Base-by-base conservation (phyloP, 2,113 vertebrate genomes). In the Erythrolamprus reginae region DNA sequence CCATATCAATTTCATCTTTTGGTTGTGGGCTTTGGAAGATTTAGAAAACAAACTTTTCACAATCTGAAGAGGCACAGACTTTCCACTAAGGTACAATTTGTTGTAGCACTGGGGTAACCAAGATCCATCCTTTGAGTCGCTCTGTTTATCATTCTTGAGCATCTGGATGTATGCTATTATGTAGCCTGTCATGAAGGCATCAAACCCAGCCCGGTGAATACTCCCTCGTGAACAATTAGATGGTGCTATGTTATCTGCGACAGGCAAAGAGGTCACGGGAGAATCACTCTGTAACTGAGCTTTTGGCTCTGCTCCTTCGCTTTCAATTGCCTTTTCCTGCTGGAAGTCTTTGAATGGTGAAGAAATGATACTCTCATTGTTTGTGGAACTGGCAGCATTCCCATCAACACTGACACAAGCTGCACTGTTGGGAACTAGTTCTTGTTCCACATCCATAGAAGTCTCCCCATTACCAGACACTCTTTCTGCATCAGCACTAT, bases 81-180 rank as follows among this genome's bases (percentile, higher is more conserved):
- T 99, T 84, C 99, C 98, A n/a, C 99, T 99, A 88, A 99, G 98
- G 93, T 99, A 99, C n/a, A 99, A 93, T 93, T 99, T 99, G 93
- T 99, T 99, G 51, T 97, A 95, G 92, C 98, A 98, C 5, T 95
- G 94, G 5, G 98, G 97, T 55, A 99, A 91, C 96, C 97, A 98
- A 0, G 93, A 84, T 82, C 87, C 95, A 88, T 94, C 86, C 1
- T 3, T 92, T 1, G 38, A 0, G 0, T 96, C 90, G 0, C 5
- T 89, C 53, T 91, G 87, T 3, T 95, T 95, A 4, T 93, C 95
- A 83, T 94, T 95, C 84, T 96, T 95, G 33, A 97, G 89, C 84
- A 97, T 91, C 91, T 95, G 96, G 0, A 98, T 96, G 0, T 98
- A 98, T 89, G 98, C 98, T 94, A 99, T 99, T 94, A 99, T 97